phyloP scores from a whole-genome alignment of 2,797 vertebrate species.

The Phoebastria nigripes region DNA sequence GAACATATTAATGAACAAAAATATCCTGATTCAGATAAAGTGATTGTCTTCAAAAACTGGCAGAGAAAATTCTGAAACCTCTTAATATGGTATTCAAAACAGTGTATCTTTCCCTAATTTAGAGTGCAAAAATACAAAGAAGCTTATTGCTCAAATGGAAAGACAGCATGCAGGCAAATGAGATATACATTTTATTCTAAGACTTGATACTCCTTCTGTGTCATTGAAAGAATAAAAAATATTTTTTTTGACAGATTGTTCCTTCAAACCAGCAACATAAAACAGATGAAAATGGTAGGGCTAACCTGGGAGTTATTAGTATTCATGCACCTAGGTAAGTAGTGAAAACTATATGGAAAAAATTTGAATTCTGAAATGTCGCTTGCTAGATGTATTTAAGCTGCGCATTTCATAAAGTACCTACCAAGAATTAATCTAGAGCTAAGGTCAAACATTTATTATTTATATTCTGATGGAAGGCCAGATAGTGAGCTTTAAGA shows the following conservation, averaged over 20 bases:
- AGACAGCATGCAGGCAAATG: neutral
- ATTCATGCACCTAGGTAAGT: constrained; percentile 86
- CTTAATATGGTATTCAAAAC: neutral
- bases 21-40: neutral
- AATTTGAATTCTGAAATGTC: neutral
- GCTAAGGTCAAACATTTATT: neutral
- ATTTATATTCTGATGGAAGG: neutral
- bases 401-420: neutral
- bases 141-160: neutral
- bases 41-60: neutral
- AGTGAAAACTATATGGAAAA: neutral
- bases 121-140: neutral
- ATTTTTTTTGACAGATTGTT: constrained; percentile 75
- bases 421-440: neutral
- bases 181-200: neutral
- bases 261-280: constrained; percentile 76
- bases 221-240: neutral
- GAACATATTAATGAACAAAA: neutral
- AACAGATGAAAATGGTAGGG: constrained; percentile 81
- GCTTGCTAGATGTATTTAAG: neutral
- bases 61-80: neutral
- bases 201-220: neutral
- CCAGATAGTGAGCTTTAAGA: neutral
- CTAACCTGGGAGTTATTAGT: constrained; percentile 74
- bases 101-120: neutral